Evolutionary conservation across 1,140 invertebrate species (phyloP).

Genomic region (Teleogryllus occipitalis): DNA sequence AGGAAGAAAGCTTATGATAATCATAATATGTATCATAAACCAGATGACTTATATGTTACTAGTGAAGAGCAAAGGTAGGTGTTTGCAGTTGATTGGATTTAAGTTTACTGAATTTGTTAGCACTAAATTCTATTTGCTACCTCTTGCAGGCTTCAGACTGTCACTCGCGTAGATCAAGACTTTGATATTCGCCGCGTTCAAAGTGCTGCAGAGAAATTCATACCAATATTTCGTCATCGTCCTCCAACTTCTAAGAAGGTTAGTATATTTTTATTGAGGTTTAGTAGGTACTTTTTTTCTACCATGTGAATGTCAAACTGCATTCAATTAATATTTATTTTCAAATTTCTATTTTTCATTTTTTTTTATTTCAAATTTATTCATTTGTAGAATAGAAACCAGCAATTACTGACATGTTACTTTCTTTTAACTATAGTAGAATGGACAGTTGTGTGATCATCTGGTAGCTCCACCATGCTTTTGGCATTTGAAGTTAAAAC

Average conservation of each 20-base stretch:
- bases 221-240: slow-evolving; percentile 29
- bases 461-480: too few relatives aligned
- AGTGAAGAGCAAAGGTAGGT: slow-evolving; percentile 49
- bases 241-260: slow-evolving; percentile 12
- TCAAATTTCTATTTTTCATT: background rate
- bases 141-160: slow-evolving; percentile 37
- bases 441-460: too few relatives aligned
- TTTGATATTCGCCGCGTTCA: slow-evolving; percentile 47
- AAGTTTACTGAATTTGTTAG: background rate
- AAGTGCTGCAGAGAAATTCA: slow-evolving; percentile 38
- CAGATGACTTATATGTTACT: slow-evolving; percentile 53
- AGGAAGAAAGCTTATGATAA: slow-evolving; percentile 55
- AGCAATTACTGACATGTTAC: too few relatives aligned
- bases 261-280: background rate
- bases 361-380: too few relatives aligned
- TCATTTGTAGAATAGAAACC: too few relatives aligned
- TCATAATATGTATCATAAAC: slow-evolving; percentile 53
- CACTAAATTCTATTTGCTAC: slow-evolving; percentile 12
- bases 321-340: background rate
- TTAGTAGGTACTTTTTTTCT: background rate
- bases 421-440: too few relatives aligned
- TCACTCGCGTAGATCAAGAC: slow-evolving; percentile 49
- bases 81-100: background rate
- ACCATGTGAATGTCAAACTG: background rate
- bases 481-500: too few relatives aligned